phyloP scores from a whole-genome alignment of 2,113 vertebrate genomes.

The Alouatta palliata region DNA sequence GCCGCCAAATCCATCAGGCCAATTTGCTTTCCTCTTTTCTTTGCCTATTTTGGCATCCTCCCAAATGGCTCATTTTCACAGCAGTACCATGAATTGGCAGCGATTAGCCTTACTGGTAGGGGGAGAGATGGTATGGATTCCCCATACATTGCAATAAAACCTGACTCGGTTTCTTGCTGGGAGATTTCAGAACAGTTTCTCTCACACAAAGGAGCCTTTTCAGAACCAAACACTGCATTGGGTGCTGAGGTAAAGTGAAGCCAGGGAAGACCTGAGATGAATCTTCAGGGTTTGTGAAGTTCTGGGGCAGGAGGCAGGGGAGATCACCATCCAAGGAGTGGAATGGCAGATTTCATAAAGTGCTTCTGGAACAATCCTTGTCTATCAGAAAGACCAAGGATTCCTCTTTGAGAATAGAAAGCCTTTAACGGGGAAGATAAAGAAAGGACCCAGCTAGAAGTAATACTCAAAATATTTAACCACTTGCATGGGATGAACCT shows the following conservation, averaged over 20 bases:
- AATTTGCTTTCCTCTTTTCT: constrained; percentile 11
- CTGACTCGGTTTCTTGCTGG: neutral
- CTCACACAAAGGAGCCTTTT: neutral
- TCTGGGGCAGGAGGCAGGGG: accelerated
- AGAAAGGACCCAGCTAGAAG: neutral
- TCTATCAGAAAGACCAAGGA: neutral
- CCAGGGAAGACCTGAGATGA: neutral
- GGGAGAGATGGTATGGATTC: constrained; percentile 49
- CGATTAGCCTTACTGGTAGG: neutral
- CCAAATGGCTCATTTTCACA: constrained; percentile 49
- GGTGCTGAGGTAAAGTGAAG: neutral
- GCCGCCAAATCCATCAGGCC: neutral
- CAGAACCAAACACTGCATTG: neutral
- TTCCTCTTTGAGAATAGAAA: constrained; percentile 16
- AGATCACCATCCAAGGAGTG: neutral
- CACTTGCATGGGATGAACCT: neutral
- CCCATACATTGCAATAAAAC: neutral
- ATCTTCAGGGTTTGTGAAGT: neutral
- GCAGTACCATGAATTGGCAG: neutral
- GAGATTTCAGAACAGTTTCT: constrained; percentile 33
- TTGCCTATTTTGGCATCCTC: neutral
- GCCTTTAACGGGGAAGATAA: neutral
- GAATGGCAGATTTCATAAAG: neutral
- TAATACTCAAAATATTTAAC: neutral
- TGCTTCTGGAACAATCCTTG: neutral